These are phyloP conservation scores for Branchellion lobata DNA, from an alignment of 2,888 invertebrate genomes.

Conservation along the genomic window DNA sequence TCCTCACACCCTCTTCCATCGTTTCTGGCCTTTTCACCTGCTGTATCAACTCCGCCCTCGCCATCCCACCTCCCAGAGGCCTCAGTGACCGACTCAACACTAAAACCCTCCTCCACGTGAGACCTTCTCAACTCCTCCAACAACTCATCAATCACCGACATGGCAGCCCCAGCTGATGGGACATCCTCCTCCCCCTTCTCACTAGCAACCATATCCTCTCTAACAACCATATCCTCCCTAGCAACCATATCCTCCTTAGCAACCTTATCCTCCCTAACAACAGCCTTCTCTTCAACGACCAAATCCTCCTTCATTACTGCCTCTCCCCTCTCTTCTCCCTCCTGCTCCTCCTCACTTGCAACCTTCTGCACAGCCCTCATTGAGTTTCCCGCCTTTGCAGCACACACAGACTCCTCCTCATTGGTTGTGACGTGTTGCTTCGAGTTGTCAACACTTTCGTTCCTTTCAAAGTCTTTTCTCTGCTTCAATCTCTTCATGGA, in stretches of 20 bases:
- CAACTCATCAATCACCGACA: constrained; percentile 39
- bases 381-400: neutral
- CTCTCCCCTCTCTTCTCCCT: neutral
- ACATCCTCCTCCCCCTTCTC: neutral
- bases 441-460: too few species aligned
- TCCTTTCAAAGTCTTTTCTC: too few species aligned
- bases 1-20: neutral
- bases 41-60: neutral
- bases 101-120: too few species aligned
- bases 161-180: neutral
- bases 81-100: too few species aligned
- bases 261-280: neutral
- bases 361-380: too few species aligned
- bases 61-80: too few species aligned
- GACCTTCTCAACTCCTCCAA: constrained; percentile 27
- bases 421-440: too few species aligned
- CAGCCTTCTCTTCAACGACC: neutral
- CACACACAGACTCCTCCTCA: too few species aligned
- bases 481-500: neutral
- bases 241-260: neutral
- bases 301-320: neutral
- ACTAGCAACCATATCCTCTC: neutral
- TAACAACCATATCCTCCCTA: neutral
- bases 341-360: neutral
- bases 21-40: neutral